Conservation (phyloP, 2,113 vertebrate genomes). For the Odobenus rosmarus region DNA sequence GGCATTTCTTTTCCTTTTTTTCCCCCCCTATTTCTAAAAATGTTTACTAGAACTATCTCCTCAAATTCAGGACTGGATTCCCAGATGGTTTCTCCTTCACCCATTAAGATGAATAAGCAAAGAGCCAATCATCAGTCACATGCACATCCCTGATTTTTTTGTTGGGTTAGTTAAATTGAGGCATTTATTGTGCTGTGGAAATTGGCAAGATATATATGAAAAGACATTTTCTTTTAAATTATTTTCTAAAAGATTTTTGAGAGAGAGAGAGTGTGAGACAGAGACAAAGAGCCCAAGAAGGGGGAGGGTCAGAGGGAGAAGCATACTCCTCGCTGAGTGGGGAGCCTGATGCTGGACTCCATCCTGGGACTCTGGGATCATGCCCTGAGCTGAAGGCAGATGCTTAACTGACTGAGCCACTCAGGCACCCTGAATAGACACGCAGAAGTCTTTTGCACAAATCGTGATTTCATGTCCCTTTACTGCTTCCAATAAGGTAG, state of each 20-base stretch:
- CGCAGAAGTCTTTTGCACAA: background rate
- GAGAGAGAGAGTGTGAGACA: background rate
- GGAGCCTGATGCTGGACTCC: background rate
- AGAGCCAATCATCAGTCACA: background rate
- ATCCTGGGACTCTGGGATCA: background rate
- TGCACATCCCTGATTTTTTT: background rate
- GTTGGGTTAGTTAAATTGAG: slow-evolving; percentile 12
- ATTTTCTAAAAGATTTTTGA: background rate
- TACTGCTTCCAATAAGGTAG: background rate
- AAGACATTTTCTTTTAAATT: background rate
- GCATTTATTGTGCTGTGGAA: slow-evolving; percentile 31
- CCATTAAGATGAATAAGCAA: slow-evolving; percentile 38
- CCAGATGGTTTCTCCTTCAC: background rate
- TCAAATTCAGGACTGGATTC: background rate
- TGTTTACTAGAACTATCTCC: background rate
- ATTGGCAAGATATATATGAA: slow-evolving; percentile 3
- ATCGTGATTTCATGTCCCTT: background rate
- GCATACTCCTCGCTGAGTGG: background rate
- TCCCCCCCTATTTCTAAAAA: background rate
- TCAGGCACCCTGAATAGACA: background rate
- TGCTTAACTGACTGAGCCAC: background rate
- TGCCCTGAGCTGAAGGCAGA: background rate
- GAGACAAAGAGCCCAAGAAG: background rate
- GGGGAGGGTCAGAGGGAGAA: background rate
- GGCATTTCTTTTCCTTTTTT: background rate